Base-by-base conservation (phyloP, 2,888 invertebrate species). In the Siphlonurus alternatus region DNA sequence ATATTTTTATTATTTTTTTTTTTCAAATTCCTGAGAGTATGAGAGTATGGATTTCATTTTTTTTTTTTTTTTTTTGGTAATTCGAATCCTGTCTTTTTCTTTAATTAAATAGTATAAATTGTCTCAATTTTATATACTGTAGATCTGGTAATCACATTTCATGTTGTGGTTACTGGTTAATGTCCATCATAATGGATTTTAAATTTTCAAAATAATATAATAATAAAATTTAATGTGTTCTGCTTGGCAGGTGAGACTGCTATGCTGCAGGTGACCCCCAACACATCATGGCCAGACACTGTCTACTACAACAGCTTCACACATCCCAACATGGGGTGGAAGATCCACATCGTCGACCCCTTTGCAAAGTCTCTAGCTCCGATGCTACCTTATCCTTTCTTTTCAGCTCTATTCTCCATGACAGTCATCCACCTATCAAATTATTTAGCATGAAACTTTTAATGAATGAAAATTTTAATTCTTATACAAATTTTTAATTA, bases 231-330 rank as follows among this genome's bases (percentile, higher is more conserved):
- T n/a, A n/a, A n/a, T n/a, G n/a, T n/a, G n/a, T 65, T 66, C 63
- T 67, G 24, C 64, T 63, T 68, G 67, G 2, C 67, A 69, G 87
- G 85, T n/a, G 82, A 86, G 24, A 82, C 89, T 3, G 89, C 88
- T 0, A 76, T 83, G 63, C 78, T 94, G 63, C 82, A 82, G 73
- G 84, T 95, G 61, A 86, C 91, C 23, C 95, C 96, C 25, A 93
- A 94, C 75, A 82, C 87, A 60, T 83, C 90, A 1, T 93, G 93
- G 88, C 95, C 96, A 0, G 93, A 95, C 75, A 78, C 84, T 25
- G 91, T 96, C 23, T 96, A 94, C 76, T 93, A 93, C 75, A 89
- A 96, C 78, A 93, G 93, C 66, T 95, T 91, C 76, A 90, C 92
- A 2, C 93, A 93, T 71, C 83, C 89, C 24, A 92, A 94, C 76